Conservation (phyloP, 2,888 invertebrate species). For the Prosopocoilus inquinatus region DNA sequence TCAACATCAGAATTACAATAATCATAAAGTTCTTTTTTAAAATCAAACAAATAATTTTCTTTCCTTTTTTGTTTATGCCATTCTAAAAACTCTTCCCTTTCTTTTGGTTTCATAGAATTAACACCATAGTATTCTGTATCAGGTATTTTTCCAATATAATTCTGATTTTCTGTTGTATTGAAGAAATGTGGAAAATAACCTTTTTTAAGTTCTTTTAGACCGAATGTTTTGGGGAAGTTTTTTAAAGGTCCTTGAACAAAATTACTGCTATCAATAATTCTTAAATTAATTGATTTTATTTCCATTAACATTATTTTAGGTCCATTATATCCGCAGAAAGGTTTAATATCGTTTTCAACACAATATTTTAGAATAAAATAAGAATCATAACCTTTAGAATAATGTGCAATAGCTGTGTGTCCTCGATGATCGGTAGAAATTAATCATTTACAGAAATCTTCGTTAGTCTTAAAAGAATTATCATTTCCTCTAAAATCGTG, state of each 20-base stretch:
- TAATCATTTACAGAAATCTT: conserved; percentile 26
- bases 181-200: conserved; percentile 30
- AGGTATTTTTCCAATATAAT: conserved; percentile 28
- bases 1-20: conserved; percentile 21
- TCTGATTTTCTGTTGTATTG: conserved; percentile 30
- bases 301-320: conserved; percentile 18
- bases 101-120: conserved; percentile 20
- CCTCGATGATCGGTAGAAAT: conserved; percentile 22
- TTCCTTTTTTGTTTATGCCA: conserved; percentile 19
- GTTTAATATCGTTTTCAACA: conserved; percentile 24
- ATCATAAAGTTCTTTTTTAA: conserved; percentile 14
- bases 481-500: conserved; percentile 21
- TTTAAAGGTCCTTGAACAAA: conserved; percentile 24
- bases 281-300: conserved; percentile 22
- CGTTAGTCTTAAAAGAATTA: conserved; percentile 19
- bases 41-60: conserved; percentile 12
- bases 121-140: conserved; percentile 23
- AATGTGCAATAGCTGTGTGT: conserved; percentile 19
- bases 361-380: conserved; percentile 24
- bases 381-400: conserved; percentile 16
- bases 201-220: conserved; percentile 25
- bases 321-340: too few relatives aligned
- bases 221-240: conserved; percentile 26
- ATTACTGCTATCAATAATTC: conserved; percentile 22
- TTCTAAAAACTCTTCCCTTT: conserved; percentile 20